These are phyloP conservation scores for Scaptomyza hsui DNA, from an alignment of 1,140 invertebrate species.

Conservation along the genomic window DNA sequence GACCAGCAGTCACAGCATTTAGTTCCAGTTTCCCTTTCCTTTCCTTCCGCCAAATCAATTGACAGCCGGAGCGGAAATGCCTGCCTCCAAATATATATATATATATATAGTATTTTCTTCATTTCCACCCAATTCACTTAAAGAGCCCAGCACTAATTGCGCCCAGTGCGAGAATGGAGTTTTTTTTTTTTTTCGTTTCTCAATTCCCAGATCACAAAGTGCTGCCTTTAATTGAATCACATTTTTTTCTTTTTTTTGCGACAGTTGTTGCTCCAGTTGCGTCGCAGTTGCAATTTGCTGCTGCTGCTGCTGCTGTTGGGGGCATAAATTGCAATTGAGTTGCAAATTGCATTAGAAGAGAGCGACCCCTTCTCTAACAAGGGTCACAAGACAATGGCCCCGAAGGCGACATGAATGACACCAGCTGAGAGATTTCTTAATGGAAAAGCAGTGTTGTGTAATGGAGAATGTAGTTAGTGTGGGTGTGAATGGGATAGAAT, in stretches of 20 bases:
- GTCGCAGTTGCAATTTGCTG: slow-evolving; percentile 18
- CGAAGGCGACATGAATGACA: not conserved
- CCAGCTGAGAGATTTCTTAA: not conserved
- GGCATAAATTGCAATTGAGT: slow-evolving; percentile 35
- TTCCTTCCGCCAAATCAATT: slow-evolving; percentile 27
- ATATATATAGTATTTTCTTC: slow-evolving; percentile 28
- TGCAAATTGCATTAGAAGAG: slow-evolving; percentile 30
- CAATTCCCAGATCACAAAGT: slow-evolving; percentile 26
- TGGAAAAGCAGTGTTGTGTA: not conserved
- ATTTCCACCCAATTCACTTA: slow-evolving; percentile 39
- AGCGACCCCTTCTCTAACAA: not conserved
- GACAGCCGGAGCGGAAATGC: slow-evolving; percentile 30
- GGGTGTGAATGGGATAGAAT: no score
- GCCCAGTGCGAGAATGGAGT: slow-evolving; percentile 6
- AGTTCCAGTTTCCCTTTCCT: not conserved
- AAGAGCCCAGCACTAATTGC: slow-evolving; percentile 16
- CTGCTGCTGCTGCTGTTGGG: slow-evolving; percentile 1
- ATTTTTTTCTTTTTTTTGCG: slow-evolving; percentile 26
- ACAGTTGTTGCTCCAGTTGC: not conserved
- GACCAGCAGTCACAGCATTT: not conserved
- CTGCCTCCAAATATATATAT: not conserved
- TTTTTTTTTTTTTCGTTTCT: not conserved
- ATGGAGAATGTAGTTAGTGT: not conserved
- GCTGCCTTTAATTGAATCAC: slow-evolving; percentile 47
- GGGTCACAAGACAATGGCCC: slow-evolving; percentile 16